Base-by-base conservation (phyloP, 2,888 invertebrate genomes). In the Agrilus mali region DNA sequence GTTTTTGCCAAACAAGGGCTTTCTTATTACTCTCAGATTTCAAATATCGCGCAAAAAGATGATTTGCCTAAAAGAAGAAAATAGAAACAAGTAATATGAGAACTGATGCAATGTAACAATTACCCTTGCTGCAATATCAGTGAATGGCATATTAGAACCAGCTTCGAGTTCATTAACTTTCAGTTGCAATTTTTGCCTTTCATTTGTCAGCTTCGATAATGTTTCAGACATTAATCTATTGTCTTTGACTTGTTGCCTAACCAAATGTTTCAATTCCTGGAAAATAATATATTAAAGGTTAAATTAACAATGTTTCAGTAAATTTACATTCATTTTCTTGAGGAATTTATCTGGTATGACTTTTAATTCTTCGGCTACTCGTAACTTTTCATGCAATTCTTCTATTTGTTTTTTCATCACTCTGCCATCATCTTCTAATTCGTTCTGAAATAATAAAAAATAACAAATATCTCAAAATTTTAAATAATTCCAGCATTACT, bases 1-100 rank as follows among this genome's bases (percentile, higher is more conserved):
- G 77, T 67, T 95, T 95, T 70, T 95, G 95, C 75, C 85, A 93
- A 41, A 85, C 77, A 42, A 95, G 70, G 12, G 92, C 86, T 63
- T 90, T 92, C 45, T 86, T 77, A 55, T 84, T 86, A 59, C 90
- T 89, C 60, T 93, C 87, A 4, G 85, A 77, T 31, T 86, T 74
- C 51, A 90, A 68, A 60, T 82, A 87, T 55, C 78, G 78, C 10
- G 76, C 76, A 48, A 80, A 74, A 46, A 80, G 63, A 50, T 76
- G 73, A 47, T 76, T 74, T 27, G 75, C 67, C 65, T 45, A 33
- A 32, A 45, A 39, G 12, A 32, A 42, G 36, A 20, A 7, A n/a
- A 7, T 14, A 43, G 3, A 15, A 45, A 44, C 7, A 16, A 33
- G 12, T 15, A 6, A 37, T n/a, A 34, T 33, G 16, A 42, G 20